phyloP scores from a whole-genome alignment of 2,888 invertebrate species.

The Napeogenes sylphis region DNA sequence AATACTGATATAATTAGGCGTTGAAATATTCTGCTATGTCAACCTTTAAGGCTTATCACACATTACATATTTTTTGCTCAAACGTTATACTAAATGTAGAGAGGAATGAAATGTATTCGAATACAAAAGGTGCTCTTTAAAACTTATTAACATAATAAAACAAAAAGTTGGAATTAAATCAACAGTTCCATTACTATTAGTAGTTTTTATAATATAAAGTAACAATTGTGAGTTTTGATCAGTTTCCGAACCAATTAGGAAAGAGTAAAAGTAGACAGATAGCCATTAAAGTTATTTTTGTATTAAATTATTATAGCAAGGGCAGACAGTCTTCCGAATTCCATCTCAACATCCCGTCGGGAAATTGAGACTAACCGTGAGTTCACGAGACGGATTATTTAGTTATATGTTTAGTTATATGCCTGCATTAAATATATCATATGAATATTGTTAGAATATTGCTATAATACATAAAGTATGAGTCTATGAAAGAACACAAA shows the following conservation, averaged over 20 bases:
- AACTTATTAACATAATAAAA: no score
- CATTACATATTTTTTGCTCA: no score
- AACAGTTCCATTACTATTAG: no score
- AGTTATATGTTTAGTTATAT: conserved; percentile 23
- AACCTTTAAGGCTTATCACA: no score
- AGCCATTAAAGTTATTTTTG: conserved; percentile 12
- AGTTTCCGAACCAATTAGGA: neutral
- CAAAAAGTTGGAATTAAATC: no score
- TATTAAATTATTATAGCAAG: conserved; percentile 24
- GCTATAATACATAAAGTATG: conserved; percentile 9
- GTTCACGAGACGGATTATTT: conserved; percentile 36
- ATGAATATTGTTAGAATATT: conserved; percentile 31
- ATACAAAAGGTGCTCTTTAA: no score
- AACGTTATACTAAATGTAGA: no score
- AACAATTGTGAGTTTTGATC: neutral
- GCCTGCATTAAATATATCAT: no score
- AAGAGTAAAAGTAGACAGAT: conserved; percentile 3
- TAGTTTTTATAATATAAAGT: neutral
- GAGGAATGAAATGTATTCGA: no score
- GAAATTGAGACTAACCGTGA: conserved; percentile 47
- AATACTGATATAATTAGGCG: no score
- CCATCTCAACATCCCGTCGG: conserved; percentile 48
- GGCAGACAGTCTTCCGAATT: conserved; percentile 46
- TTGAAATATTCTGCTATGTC: no score
- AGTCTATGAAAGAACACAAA: neutral